Base-by-base conservation (phyloP, 35 echinoderm and acorn worm species). In the Ophioderma brevispina region DNA sequence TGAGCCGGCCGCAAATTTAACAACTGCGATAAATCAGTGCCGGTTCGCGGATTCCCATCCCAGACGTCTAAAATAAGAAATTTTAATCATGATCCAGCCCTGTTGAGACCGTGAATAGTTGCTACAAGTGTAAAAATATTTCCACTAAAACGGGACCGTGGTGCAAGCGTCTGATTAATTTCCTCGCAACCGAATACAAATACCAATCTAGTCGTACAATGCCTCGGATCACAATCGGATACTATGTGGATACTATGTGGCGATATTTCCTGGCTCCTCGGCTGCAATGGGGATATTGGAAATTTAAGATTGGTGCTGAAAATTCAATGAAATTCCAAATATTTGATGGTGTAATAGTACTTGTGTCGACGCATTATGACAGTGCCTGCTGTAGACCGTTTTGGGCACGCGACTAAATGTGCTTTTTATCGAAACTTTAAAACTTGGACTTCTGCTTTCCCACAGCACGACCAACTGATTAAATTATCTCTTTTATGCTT, bases 251-350 rank as follows among this genome's bases (percentile, higher is more conserved):
- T n/a, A n/a, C n/a, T n/a, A n/a, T 25, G n/a, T 70, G 28, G 3
- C 17, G 59, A 70, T 70, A 70, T 70, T 70, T 70, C 59, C 59
- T 25, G 59, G 59, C 59, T 70, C 28, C 59, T 25, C 59, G 2
- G 4, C 17, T 25, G 59, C 59, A 70, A 70, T 3, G n/a, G 59
- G 15, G 59, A 13, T 70, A 70, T 70, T 70, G 59, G 59, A 70
- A 70, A 70, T 70, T 70, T 70, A 70, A 70, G 28, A 70, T 70
- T 70, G 59, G 59, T 70, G 59, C 41, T 8, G n/a, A 70, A 70
- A 70, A 70, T 70, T 30, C 59, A 70, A 70, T 70, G 59, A 70
- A 70, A 70, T 70, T 25, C 28, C 17, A 30, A 70, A 25, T 70
- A 30, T 70, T 70, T 70, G 59, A 70, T 25, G 59, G 59, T 70